Conservation (phyloP, 2,113 vertebrate species). For the Oryzias celebensis region DNA sequence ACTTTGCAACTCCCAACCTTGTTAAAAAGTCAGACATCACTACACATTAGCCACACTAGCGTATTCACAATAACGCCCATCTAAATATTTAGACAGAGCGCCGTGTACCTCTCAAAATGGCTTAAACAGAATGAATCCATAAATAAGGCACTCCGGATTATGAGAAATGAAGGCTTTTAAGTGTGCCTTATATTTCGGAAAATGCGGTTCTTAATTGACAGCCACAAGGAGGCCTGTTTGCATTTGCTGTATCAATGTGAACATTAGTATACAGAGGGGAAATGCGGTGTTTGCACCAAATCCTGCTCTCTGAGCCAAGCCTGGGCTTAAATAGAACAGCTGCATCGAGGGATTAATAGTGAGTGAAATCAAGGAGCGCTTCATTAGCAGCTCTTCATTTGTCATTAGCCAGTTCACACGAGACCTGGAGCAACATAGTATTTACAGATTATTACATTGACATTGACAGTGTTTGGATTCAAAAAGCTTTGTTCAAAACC, state of each 20-base stretch:
- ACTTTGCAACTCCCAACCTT: too few species aligned
- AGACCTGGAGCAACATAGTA: constrained; percentile 24
- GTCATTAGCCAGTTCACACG: constrained; percentile 33
- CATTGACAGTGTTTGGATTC: neutral
- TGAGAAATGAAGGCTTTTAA: neutral
- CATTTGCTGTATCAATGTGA: constrained; percentile 8
- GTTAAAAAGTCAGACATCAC: too few species aligned
- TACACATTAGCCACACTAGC: too few species aligned
- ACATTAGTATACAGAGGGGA: neutral
- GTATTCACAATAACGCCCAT: too few species aligned
- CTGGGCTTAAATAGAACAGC: constrained; percentile 33
- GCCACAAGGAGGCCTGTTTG: constrained; percentile 12
- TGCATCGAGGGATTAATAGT: constrained; percentile 46
- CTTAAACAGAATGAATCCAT: too few species aligned
- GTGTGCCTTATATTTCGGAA: neutral
- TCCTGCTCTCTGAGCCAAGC: constrained; percentile 14
- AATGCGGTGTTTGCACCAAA: constrained; percentile 12
- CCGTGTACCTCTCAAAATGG: too few species aligned
- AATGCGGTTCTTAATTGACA: neutral
- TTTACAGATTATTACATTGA: constrained; percentile 30
- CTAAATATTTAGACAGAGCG: too few species aligned
- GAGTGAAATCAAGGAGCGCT: constrained; percentile 42
- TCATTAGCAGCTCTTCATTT: constrained; percentile 46
- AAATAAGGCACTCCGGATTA: too few species aligned
- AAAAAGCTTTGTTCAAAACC: neutral